A percentile compares a stretch with the other conserved stretches of the same genome.
Evolutionary conservation across 2,888 invertebrate species (phyloP).

Genomic region (Caenorhabditis uteleia): DNA sequence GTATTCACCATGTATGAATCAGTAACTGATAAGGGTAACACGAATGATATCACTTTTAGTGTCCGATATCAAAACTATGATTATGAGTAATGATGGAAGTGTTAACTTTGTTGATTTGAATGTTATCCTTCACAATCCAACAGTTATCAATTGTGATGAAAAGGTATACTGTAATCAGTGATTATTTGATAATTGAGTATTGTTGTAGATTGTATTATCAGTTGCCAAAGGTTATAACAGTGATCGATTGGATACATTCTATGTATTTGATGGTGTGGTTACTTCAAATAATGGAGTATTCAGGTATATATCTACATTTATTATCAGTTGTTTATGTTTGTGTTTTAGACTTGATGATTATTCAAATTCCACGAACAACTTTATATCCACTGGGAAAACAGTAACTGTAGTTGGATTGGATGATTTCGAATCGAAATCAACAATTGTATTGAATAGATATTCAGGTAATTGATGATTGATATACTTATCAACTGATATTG

Average conservation of each 20-base stretch:
- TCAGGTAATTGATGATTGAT: neutral
- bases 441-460: constrained; percentile 6
- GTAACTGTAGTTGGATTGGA: constrained; percentile 17
- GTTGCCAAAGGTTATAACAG: constrained; percentile 3
- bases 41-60: too few relatives aligned
- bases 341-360: constrained; percentile 4
- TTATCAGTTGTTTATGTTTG: too few relatives aligned
- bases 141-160: neutral
- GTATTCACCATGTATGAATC: too few relatives aligned
- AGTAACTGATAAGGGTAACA: too few relatives aligned
- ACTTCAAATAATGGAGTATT: too few relatives aligned
- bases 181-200: too few relatives aligned
- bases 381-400: constrained; percentile 12
- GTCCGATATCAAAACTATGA: neutral
- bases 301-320: too few relatives aligned
- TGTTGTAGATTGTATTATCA: constrained; percentile 19
- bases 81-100: neutral
- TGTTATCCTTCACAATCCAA: neutral
- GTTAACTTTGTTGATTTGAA: neutral
- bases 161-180: too few relatives aligned
- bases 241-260: constrained; percentile 20
- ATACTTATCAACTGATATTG: neutral
- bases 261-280: constrained; percentile 22
- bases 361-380: constrained; percentile 1
- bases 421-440: constrained; percentile 1